phyloP scores from a whole-genome alignment of 2,113 vertebrate species.

The Notothenia rossii region DNA sequence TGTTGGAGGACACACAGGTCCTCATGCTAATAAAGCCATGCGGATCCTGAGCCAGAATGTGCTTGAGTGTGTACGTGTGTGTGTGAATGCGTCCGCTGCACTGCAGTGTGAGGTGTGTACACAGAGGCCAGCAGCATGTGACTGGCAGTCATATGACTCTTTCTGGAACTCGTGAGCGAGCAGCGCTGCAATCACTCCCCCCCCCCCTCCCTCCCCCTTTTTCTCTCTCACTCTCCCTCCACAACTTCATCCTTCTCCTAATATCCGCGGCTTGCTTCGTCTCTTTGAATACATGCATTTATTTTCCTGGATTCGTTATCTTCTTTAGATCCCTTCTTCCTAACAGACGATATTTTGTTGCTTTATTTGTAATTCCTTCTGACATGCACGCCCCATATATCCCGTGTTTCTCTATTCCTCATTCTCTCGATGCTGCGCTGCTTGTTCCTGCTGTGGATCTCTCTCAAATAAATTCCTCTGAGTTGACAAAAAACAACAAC shows the following conservation, averaged over 20 bases:
- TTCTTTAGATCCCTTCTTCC: background rate
- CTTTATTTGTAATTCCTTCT: background rate
- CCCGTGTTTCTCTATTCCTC: conserved; percentile 44
- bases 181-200: conserved; percentile 83
- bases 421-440: background rate
- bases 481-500: conserved; percentile 50
- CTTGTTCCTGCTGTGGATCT: conserved; percentile 27
- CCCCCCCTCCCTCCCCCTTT: conserved; percentile 2
- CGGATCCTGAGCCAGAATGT: background rate
- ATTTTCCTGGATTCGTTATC: background rate
- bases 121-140: conserved; percentile 88
- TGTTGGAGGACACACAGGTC: background rate
- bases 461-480: conserved; percentile 80
- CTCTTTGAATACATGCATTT: background rate
- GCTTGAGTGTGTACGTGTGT: conserved; percentile 33
- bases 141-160: conserved; percentile 89
- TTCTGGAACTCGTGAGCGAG: conserved; percentile 87
- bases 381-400: background rate
- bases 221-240: background rate
- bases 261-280: conserved; percentile 37
- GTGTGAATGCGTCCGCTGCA: conserved; percentile 53
- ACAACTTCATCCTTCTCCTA: conserved; percentile 31
- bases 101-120: conserved; percentile 79
- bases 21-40: background rate
- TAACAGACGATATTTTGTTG: background rate